These are phyloP conservation scores for Vulpes vulpes DNA, from an alignment of 2,113 vertebrate genomes.

Conservation along the genomic window DNA sequence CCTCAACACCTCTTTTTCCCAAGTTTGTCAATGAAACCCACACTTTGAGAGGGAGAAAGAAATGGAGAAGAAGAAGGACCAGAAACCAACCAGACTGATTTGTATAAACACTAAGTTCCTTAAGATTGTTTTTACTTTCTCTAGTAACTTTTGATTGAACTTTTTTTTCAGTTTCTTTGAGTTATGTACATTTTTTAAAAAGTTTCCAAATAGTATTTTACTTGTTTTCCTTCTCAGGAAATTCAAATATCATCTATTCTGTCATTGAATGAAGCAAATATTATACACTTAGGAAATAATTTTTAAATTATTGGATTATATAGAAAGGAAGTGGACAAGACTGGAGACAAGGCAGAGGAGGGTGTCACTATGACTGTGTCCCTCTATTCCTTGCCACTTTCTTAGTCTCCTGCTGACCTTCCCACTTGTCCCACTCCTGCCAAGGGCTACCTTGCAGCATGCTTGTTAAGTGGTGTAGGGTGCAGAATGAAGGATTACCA, in stretches of 20 bases:
- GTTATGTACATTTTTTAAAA: not conserved
- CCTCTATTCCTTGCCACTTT: not conserved
- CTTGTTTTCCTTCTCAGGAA: not conserved
- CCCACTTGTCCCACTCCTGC: fast-evolving
- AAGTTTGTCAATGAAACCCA: not conserved
- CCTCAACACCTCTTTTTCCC: not conserved
- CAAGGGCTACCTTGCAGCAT: not conserved
- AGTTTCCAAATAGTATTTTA: not conserved
- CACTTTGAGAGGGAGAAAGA: not conserved
- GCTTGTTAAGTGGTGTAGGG: not conserved
- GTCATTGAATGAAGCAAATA: not conserved
- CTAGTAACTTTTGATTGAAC: not conserved
- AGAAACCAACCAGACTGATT: not conserved
- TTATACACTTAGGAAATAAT: not conserved
- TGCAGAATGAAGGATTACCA: not conserved
- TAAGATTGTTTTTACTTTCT: not conserved
- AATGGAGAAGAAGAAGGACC: not conserved
- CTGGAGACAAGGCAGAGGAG: not conserved
- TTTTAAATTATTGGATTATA: not conserved
- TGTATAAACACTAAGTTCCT: not conserved
- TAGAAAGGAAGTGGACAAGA: not conserved
- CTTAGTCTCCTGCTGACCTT: not conserved
- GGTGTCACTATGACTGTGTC: not conserved
- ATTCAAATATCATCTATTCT: not conserved
- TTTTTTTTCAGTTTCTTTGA: not conserved